Evolutionary conservation across 2,888 invertebrate species (phyloP), one percentile per base, ranked within the genome.

Genomic region (Odontomyia ornata): DNA sequence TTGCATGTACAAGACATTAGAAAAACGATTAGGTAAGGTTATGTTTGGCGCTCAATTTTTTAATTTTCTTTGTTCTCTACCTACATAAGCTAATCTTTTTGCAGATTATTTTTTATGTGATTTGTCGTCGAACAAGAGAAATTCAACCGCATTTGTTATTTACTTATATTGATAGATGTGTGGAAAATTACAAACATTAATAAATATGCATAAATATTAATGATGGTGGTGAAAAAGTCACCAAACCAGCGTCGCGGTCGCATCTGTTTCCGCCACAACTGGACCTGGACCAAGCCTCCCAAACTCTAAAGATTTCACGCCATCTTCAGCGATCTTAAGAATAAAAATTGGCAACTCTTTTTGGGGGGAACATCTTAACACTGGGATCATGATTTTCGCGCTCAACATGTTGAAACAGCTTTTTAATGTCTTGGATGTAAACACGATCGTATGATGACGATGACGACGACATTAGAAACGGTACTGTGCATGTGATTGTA

Each of bases 21-120:
- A 71, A 71, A 71, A 71, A 25, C 52, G 47, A 71, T 71, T 71
- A 71, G 27, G 71, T 21, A 71, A 71, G 71, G 71, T 71, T 71
- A 47, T 71, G 71, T 47, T 71, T 47, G 27, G 43, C 43, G 11
- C 11, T 25, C 7, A 7, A 5, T 36, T 36, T 36, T 36, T 36
- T 36, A 5, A 5, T 36, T 36, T 3, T 36, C 9, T 3, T 36
- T 36, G 36, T 36, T 36, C 5, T 36, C 3, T 36, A 5, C 9
- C 9, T 36, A 36, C 36, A 5, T 36, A 5, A 36, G 9, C 9
- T 36, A 5, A 36, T 5, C 36, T 36, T 9, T 3, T 36, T 36
- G 36, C 9, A 36, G 3, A 36, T 9, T 3, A 5, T 36, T 36
- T 36, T 36, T 36, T 9, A 36, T 36, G 3, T 9, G 36, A 36